Conservation (phyloP, 2,797 vertebrate species). For the Selene dorsalis region DNA sequence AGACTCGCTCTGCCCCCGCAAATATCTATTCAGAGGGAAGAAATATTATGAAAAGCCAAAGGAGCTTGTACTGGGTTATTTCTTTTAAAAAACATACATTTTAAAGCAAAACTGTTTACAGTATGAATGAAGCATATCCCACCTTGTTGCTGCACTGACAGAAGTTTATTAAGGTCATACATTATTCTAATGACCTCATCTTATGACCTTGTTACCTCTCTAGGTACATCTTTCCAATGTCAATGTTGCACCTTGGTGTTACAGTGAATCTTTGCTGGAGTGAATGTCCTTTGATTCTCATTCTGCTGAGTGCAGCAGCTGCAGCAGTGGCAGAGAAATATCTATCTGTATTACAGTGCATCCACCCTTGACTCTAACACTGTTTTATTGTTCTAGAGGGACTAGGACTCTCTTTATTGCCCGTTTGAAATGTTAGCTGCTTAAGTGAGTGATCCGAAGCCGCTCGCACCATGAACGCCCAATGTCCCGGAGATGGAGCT, state of each 20-base stretch:
- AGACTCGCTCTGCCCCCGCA: background rate
- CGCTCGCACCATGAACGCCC: constrained; percentile 56
- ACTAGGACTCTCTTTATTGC: constrained; percentile 72
- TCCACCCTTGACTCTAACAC: constrained; percentile 74
- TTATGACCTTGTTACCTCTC: constrained; percentile 14
- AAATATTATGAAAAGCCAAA: constrained; percentile 11
- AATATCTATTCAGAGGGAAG: background rate
- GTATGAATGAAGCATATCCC: background rate
- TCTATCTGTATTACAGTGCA: constrained; percentile 69
- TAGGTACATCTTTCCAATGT: constrained; percentile 1
- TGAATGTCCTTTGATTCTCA: constrained; percentile 62
- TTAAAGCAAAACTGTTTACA: background rate
- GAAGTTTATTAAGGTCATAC: constrained; percentile 23
- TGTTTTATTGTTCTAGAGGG: constrained; percentile 76
- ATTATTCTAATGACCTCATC: constrained; percentile 18
- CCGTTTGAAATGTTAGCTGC: constrained; percentile 77
- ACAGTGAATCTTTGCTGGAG: constrained; percentile 39
- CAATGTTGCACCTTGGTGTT: constrained; percentile 40
- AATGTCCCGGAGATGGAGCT: constrained; percentile 66
- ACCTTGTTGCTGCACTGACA: constrained; percentile 1
- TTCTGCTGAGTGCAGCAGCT: constrained; percentile 73
- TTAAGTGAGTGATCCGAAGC: constrained; percentile 75
- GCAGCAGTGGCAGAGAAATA: constrained; percentile 69
- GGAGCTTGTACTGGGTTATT: background rate
- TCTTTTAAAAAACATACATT: background rate